Conservation (phyloP, 2,797 vertebrate species). For the Tauraco hartlaubi region DNA sequence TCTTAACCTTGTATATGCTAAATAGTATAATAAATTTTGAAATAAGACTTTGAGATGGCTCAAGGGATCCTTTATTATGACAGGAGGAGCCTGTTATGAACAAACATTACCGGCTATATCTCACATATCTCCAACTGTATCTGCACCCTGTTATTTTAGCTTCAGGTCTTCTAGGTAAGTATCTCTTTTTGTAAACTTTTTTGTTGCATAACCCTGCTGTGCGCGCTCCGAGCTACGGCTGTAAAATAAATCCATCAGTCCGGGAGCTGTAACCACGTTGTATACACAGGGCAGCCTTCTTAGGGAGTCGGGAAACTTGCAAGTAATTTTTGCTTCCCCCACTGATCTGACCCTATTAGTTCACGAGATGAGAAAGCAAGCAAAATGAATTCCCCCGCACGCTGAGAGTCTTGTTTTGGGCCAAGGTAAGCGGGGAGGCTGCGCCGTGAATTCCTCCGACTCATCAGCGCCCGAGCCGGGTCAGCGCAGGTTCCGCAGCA, state of each 20-base stretch:
- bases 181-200: background rate
- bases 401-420: background rate
- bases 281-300: background rate
- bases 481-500: background rate
- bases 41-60: slow-evolving; percentile 45
- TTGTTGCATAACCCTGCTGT: background rate
- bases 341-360: slow-evolving; percentile 50
- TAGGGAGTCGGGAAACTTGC: background rate
- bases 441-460: background rate
- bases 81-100: slow-evolving; percentile 7
- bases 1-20: slow-evolving; percentile 62
- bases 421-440: background rate
- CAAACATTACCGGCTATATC: slow-evolving; percentile 12
- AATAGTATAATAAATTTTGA: slow-evolving; percentile 52
- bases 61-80: slow-evolving; percentile 37
- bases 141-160: background rate
- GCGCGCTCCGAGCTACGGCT: background rate
- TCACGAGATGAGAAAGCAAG: slow-evolving; percentile 28
- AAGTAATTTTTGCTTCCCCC: slow-evolving; percentile 39
- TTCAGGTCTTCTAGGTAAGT: background rate
- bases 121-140: background rate
- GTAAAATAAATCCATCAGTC: background rate
- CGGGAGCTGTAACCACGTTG: background rate
- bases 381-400: slow-evolving; percentile 26
- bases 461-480: background rate